phyloP scores from a whole-genome alignment of 2,888 invertebrate genomes.

The Plagodis dolabraria region DNA sequence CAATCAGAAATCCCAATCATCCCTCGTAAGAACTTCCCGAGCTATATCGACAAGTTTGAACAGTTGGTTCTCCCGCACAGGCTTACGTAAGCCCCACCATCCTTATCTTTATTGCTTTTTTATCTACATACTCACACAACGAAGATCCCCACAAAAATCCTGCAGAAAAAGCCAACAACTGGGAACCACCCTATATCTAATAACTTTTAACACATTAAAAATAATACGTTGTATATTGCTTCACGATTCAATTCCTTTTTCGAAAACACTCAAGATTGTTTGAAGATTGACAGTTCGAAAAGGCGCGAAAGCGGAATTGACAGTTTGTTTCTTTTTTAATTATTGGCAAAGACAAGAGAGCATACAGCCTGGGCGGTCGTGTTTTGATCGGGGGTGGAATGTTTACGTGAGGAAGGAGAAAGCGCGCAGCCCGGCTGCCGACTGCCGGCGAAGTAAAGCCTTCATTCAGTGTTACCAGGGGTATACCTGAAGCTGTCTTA shows the following conservation, averaged over 20 bases:
- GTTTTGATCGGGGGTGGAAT: constrained; percentile 66
- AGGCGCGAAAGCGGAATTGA: constrained; percentile 63
- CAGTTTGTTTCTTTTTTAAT: constrained; percentile 46
- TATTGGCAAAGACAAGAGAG: constrained; percentile 44
- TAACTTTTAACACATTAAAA: constrained; percentile 55
- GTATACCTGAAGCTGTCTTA: constrained; percentile 2
- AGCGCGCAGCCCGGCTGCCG: constrained; percentile 80
- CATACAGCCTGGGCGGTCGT: constrained; percentile 77
- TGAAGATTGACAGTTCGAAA: constrained; percentile 53
- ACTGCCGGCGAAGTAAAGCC: constrained; percentile 79
- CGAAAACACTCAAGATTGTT: constrained; percentile 46
- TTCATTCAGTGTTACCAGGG: constrained; percentile 31
- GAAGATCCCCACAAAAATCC: constrained; percentile 44
- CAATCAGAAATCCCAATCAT: constrained; percentile 18
- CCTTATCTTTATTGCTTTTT: constrained; percentile 59
- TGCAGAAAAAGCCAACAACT: constrained; percentile 53
- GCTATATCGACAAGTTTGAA: constrained; percentile 49
- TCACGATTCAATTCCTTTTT: constrained; percentile 62
- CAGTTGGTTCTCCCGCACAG: constrained; percentile 50
- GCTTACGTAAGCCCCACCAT: constrained; percentile 73
- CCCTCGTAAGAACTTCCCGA: constrained; percentile 15
- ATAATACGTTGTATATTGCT: constrained; percentile 73
- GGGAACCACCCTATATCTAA: constrained; percentile 64
- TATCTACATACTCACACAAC: constrained; percentile 73
- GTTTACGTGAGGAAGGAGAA: constrained; percentile 65